Evolutionary conservation across 2,113 vertebrate species (phyloP), one percentile per base, ranked within the genome.

Genomic region (Crotalus horridus): DNA sequence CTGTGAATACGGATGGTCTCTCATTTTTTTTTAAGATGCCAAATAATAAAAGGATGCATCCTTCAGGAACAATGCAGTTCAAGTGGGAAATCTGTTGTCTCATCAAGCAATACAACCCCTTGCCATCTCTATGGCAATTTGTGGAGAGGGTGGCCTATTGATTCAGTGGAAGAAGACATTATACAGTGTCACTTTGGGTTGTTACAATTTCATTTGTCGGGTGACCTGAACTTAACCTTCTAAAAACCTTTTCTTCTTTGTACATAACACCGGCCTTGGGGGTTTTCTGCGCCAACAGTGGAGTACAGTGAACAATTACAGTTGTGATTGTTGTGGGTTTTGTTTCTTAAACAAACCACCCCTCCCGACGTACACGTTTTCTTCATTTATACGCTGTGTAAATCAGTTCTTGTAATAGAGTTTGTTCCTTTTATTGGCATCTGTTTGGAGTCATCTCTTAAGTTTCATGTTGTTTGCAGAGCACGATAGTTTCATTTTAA

Each of bases 131-230:
- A 98, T 98, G 98, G 98, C 97, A 98, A 98, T 98, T 90, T 61
- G 95, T 97, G 96, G 97, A 96, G 97, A 97, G 96, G 97, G 97
- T 97, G 97, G 97, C 97, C 98, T 98, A 98, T 98, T 98, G 98
- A 98, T 97, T 96, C 90, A 95, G 96, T 96, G 97, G 97, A 98
- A 98, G 98, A 98, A 98, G 98, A 98, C 98, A 97, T 98, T 98
- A 98, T 97, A 97, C 97, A 96, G 94, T 98, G 98, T 98, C 98
- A 98, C 95, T 97, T 97, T 97, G 89, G 97, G 95, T 97, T 98
- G 98, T 98, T 97, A 98, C 98, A 98, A 97, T 98, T 98, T 98
- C 97, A 98, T 98, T 98, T 98, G 97, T 97, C 64, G 93, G 96
- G 95, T 98, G 98, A 98, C 98, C 98, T 93, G 97, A 98, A 98